phyloP scores from a whole-genome alignment of 2,113 vertebrate species.

The Eonycteris spelaea region DNA sequence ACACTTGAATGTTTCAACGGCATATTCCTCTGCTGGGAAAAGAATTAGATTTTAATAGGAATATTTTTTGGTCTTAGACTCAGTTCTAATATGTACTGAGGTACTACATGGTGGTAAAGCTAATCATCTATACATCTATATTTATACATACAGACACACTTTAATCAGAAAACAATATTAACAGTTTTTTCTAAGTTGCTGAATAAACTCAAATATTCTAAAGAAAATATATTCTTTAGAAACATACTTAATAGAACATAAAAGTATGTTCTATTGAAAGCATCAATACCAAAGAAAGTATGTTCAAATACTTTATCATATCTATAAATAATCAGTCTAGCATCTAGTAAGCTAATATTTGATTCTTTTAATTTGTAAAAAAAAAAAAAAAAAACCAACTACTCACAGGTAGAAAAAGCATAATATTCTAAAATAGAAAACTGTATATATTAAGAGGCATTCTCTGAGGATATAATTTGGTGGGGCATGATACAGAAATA shows the following conservation, averaged over 20 bases:
- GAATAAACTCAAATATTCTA: background rate
- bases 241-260: no score
- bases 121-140: background rate
- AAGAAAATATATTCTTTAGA: background rate
- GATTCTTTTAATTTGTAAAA: constrained; percentile 5
- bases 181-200: background rate
- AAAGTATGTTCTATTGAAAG: no score
- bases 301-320: background rate
- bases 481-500: background rate
- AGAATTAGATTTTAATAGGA: constrained; percentile 49
- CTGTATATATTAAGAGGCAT: background rate
- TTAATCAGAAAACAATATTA: background rate
- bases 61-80: background rate
- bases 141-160: background rate
- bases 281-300: background rate
- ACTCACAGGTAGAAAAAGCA: constrained; percentile 16
- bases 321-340: background rate
- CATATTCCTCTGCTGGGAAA: constrained; percentile 81
- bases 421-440: constrained; percentile 27
- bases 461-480: background rate
- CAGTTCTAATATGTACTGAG: background rate
- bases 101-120: background rate
- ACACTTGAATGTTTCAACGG: constrained; percentile 87
- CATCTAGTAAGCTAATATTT: background rate
- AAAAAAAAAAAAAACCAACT: background rate